Evolutionary conservation across 2,888 invertebrate species (phyloP).

Genomic region (Lasioglossum zephyrum): DNA sequence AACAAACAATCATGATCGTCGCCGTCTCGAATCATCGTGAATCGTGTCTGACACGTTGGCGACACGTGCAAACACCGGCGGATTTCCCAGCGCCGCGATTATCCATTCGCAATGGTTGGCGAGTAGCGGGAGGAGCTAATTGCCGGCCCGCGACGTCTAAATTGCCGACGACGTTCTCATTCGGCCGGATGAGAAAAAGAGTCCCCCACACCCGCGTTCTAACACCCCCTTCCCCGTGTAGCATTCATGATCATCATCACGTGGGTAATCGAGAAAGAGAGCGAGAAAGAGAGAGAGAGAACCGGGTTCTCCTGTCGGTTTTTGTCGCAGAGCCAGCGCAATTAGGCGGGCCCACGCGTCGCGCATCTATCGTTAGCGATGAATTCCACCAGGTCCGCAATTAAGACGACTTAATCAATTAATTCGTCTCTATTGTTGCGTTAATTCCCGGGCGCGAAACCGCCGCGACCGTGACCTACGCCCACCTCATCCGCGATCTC

Average conservation of each 20-base stretch:
- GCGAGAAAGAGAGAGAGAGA: background rate
- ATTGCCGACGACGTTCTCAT: constrained; percentile 35
- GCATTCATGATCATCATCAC: background rate
- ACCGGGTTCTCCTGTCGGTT: constrained; percentile 20
- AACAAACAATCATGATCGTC: background rate
- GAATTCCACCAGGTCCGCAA: constrained; percentile 68
- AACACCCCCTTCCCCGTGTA: background rate
- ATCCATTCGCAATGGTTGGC: constrained; percentile 27
- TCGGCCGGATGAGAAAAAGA: constrained; percentile 20
- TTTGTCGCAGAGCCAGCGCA: constrained; percentile 39
- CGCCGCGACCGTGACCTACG: constrained; percentile 75
- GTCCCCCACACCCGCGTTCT: background rate
- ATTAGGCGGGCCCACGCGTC: constrained; percentile 64
- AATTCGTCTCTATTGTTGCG: constrained; percentile 76
- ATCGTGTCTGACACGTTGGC: background rate
- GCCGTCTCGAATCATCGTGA: background rate
- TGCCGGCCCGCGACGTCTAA: constrained; percentile 17
- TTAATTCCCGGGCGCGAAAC: constrained; percentile 68
- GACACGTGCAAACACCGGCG: background rate
- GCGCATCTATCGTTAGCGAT: constrained; percentile 11
- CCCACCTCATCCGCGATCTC: constrained; percentile 55
- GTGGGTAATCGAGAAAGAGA: background rate
- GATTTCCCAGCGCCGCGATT: constrained; percentile 18
- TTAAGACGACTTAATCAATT: constrained; percentile 81
- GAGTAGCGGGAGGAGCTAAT: constrained; percentile 26